Base-by-base conservation (phyloP, 64 coral and sea anemone genomes). In the Hydrozoanthus tunicans region DNA sequence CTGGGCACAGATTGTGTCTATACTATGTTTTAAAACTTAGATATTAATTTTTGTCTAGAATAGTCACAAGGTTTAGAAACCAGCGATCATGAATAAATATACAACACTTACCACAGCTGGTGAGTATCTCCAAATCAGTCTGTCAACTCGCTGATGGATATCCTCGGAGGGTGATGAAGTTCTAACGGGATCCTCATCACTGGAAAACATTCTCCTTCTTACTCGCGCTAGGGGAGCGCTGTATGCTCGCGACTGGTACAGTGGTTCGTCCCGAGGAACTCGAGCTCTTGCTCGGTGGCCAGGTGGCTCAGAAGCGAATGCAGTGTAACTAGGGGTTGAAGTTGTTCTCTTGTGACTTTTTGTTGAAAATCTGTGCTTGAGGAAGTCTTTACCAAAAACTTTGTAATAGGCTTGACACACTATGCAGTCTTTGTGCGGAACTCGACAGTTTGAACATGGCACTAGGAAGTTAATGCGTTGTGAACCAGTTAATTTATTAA, bases 401-500 rank as follows among this genome's bases (percentile, higher is more conserved):
- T 99, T 99, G 53, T 89, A 78, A 61, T 99, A 99, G 0, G 97
- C 97, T 86, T 95, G 97, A 77, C 97, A 99, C 8, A 99, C 97
- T 56, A 99, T 53, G 64, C 97, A 99, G 26, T 99, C 94, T 89
- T 94, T 99, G 73, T 95, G 97, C 65, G 97, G 97, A 6, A 92
- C 80, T 81, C 93, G 89, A 53, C 97, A 99, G 32, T 92, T 81
- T 6, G 90, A 83, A 23, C 97, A 99, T 4, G 97, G 97, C 59
- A 93, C 97, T 99, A 53, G 17, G 61, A 91, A 62, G 15, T 32
- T 27, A 4, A 62, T 43, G 32, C 32, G 32, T 43, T 43, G 32
- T 43, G 32, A 43, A 43, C 32, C 32, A 43, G 32, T 43, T 43
- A 43, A 43, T 43, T 43, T 43, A 43, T 43, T 43, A 43, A 43